Base-by-base conservation (phyloP, 1,140 invertebrate genomes). In the Leptopilina boulardi region DNA sequence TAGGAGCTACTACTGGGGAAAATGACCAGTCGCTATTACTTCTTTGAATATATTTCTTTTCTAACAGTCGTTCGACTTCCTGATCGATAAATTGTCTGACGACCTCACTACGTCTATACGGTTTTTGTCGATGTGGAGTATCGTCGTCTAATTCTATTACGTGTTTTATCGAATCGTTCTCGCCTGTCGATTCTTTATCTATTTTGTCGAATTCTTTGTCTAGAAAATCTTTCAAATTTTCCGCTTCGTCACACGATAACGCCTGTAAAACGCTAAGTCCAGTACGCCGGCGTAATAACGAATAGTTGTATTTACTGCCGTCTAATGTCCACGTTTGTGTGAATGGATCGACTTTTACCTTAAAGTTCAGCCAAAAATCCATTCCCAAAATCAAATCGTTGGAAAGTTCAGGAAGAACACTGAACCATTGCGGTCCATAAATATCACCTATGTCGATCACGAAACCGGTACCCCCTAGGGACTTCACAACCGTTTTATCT, bases 1-100 rank as follows among this genome's bases (percentile, higher is more conserved):
- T n/a, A n/a, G n/a, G n/a, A n/a, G n/a, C 76, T 66, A 77, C 71
- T 10, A 77, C 76, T 23, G 71, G 71, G 23, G 76, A 73, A 70
- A 66, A 66, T 10, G 76, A 71, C 76, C 9, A 47, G 5, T 47
- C 44, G 44, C 44, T 47, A 13, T 47, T 47, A 47, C 44, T 47
- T 13, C 44, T n/a, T n/a, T n/a, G n/a, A n/a, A n/a, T n/a, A n/a
- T n/a, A n/a, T n/a, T n/a, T n/a, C n/a, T n/a, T n/a, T n/a, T n/a
- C n/a, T n/a, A n/a, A n/a, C n/a, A n/a, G n/a, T n/a, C n/a, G n/a
- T n/a, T n/a, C n/a, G n/a, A n/a, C n/a, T n/a, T n/a, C n/a, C n/a
- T n/a, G n/a, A n/a, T n/a, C n/a, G n/a, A n/a, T n/a, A n/a, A n/a
- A 47, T 10, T 41, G 3, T 4, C 38, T 4, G 10, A 41, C 38